A percentile compares a stretch with the other conserved stretches of the same genome.
These are phyloP conservation scores for Heptranchias perlo DNA, from an alignment of 2,113 vertebrate genomes.

Conservation along the genomic window DNA sequence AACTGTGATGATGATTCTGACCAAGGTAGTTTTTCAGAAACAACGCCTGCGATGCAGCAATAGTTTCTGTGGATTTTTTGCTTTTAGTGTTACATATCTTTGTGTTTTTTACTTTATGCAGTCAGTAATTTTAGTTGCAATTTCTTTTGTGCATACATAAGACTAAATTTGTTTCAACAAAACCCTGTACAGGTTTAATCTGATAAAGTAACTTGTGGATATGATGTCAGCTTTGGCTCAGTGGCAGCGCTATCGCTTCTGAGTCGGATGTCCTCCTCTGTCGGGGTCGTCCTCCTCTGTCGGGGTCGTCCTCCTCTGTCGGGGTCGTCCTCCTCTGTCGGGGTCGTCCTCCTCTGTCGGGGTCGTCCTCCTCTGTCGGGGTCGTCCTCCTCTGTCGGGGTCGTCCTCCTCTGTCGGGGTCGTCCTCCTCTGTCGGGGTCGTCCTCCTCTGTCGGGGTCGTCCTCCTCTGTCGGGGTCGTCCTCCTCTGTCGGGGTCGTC, in stretches of 20 bases:
- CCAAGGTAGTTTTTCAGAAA: neutral
- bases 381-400: no score
- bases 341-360: no score
- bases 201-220: neutral
- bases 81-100: neutral
- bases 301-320: neutral
- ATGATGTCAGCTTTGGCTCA: neutral
- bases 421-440: no score
- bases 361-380: no score
- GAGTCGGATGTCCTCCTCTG: no score
- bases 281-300: neutral
- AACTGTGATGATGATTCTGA: neutral
- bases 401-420: no score
- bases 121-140: neutral
- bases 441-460: no score
- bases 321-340: no score
- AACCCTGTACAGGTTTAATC: neutral
- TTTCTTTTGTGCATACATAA: no score
- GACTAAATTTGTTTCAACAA: no score
- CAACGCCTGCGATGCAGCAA: neutral
- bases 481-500: no score
- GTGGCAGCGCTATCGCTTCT: neutral
- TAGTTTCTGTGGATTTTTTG: neutral
- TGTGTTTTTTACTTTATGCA: neutral
- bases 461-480: no score